Percentiles rank a stretch among this genome's conserved stretches.
Conservation (phyloP, 2,113 vertebrate species). For the Phyllostomus hastatus region DNA sequence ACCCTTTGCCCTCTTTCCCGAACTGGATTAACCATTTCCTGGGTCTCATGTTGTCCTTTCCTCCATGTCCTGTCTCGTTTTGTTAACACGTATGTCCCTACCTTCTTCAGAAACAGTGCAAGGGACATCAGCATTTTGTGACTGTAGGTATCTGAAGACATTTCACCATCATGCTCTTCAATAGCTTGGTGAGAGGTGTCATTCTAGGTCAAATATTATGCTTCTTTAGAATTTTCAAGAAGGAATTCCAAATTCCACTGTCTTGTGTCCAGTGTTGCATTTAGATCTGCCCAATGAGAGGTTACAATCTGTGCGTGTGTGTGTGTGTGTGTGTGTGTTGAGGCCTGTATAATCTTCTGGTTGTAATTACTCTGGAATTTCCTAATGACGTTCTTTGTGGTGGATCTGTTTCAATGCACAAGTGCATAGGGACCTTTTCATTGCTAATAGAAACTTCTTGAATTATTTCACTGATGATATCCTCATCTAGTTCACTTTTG, state of each 20-base stretch:
- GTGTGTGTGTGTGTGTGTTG: not conserved
- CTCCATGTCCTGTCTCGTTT: not conserved
- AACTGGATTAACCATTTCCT: not conserved
- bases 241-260: not conserved
- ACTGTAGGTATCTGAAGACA: not conserved
- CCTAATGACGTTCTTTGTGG: not conserved
- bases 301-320: not conserved
- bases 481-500: not conserved
- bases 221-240: not conserved
- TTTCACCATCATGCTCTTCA: not conserved
- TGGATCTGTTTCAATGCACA: not conserved
- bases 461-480: not conserved
- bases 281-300: too few species aligned
- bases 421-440: not conserved
- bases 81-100: not conserved
- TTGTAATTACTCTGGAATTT: not conserved
- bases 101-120: not conserved
- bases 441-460: not conserved
- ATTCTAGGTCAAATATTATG: not conserved
- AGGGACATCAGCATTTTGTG: not conserved
- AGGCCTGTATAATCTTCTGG: not conserved
- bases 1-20: not conserved
- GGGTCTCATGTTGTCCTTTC: rapidly evolving
- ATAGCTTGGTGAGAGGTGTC: not conserved
- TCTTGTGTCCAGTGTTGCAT: not conserved